These are phyloP conservation scores for Thecocarcelia acutangulata DNA, from an alignment of 2,888 invertebrate species.

Conservation along the genomic window DNA sequence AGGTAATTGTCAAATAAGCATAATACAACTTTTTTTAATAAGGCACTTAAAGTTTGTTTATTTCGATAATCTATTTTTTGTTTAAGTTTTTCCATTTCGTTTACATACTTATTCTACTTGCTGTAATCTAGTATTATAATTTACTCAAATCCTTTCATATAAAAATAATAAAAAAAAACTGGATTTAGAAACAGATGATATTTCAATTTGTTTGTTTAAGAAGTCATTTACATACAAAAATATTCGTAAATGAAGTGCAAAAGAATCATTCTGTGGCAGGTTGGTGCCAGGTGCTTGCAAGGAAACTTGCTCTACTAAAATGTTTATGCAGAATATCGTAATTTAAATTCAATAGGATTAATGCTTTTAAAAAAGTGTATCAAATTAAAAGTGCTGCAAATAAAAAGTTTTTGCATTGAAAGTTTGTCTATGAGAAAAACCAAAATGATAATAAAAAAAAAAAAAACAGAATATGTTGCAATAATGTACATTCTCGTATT, in stretches of 20 bases:
- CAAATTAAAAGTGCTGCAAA: background rate
- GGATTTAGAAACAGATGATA: conserved; percentile 31
- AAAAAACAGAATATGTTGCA: too few species aligned
- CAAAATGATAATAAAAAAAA: background rate
- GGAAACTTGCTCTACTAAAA: conserved; percentile 1
- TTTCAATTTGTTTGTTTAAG: conserved; percentile 35
- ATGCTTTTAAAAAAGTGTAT: conserved; percentile 1
- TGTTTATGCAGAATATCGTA: background rate
- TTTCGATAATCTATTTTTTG: too few species aligned
- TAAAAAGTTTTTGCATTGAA: background rate
- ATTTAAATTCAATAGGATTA: conserved; percentile 47
- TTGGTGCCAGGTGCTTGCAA: conserved; percentile 38
- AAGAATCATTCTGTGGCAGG: background rate
- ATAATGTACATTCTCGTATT: background rate
- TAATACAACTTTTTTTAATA: too few species aligned
- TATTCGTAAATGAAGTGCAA: background rate
- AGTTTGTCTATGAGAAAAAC: background rate
- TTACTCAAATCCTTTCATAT: background rate
- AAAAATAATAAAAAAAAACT: background rate
- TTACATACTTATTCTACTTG: too few species aligned
- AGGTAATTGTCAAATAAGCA: too few species aligned
- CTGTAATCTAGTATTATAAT: too few species aligned
- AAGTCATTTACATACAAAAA: background rate
- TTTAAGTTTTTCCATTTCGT: too few species aligned
- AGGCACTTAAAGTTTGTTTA: too few species aligned